These are phyloP conservation scores for Branchipolynoe longqiensis DNA, from an alignment of 2,888 invertebrate genomes.

Conservation along the genomic window DNA sequence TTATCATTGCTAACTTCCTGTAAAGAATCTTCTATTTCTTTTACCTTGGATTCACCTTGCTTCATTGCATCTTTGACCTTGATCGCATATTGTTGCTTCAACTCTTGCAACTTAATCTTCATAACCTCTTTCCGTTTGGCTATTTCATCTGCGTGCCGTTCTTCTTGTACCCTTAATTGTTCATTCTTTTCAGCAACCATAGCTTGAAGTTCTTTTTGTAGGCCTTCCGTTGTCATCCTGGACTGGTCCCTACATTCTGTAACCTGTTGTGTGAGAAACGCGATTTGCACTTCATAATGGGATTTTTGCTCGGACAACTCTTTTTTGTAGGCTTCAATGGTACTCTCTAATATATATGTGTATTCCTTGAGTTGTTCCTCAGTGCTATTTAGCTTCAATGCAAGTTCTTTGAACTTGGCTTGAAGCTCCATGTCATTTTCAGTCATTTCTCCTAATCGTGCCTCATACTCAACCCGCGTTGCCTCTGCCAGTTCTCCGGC, in stretches of 20 bases:
- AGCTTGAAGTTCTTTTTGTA: constrained; percentile 37
- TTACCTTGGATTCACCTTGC: constrained; percentile 65
- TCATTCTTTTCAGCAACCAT: constrained; percentile 69
- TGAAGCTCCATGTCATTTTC: constrained; percentile 75
- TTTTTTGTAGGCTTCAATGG: constrained; percentile 72
- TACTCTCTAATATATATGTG: constrained; percentile 74
- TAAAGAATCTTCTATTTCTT: constrained; percentile 66
- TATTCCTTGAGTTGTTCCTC: constrained; percentile 75
- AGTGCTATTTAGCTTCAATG: constrained; percentile 72
- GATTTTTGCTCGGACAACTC: constrained; percentile 66
- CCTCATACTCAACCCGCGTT: constrained; percentile 68
- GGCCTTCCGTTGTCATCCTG: constrained; percentile 69
- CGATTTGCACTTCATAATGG: constrained; percentile 47
- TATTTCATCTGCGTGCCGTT: constrained; percentile 45
- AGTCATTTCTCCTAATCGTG: constrained; percentile 69
- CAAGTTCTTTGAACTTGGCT: constrained; percentile 71
- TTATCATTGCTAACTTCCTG: constrained; percentile 15
- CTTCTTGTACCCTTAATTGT: constrained; percentile 51
- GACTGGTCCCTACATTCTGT: constrained; percentile 55
- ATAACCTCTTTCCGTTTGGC: constrained; percentile 29
- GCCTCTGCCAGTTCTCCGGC: constrained; percentile 47
- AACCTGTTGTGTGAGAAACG: constrained; percentile 53
- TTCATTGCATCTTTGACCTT: constrained; percentile 75
- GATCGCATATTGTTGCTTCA: constrained; percentile 74
- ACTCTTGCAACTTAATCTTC: constrained; percentile 69